Conservation (phyloP, 2,113 vertebrate genomes). For the Coryphaenoides rupestris region DNA sequence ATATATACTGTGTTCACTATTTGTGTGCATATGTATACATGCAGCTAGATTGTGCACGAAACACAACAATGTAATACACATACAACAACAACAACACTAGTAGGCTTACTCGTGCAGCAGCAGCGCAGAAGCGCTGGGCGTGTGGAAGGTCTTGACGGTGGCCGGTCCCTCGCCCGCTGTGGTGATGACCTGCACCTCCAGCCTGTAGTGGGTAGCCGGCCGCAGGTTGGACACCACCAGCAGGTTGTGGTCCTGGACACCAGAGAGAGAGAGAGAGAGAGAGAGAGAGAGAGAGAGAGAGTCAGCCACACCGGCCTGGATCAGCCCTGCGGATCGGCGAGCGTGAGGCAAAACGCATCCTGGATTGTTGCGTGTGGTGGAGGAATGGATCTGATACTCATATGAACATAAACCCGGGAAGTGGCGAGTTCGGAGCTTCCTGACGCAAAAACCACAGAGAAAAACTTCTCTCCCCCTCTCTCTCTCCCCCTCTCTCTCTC, state of each 20-base stretch:
- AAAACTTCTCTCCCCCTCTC: conserved; percentile 51
- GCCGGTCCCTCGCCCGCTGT: conserved; percentile 86
- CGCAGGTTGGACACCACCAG: conserved; percentile 85
- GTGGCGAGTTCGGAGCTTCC: conserved; percentile 22
- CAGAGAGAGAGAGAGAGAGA: conserved; percentile 10
- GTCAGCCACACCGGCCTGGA: conserved; percentile 47
- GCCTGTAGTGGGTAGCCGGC: conserved; percentile 82
- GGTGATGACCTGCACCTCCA: conserved; percentile 89
- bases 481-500: conserved; percentile 43
- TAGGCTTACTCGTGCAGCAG: conserved; percentile 81
- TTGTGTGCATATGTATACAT: no score
- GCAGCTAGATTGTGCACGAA: no score
- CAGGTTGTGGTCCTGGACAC: conserved; percentile 78
- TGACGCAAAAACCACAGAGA: conserved; percentile 47
- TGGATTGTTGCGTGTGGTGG: no score
- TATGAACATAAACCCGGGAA: no score
- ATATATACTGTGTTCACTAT: no score
- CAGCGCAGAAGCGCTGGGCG: conserved; percentile 73
- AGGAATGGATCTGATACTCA: no score
- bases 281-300: conserved; percentile 22
- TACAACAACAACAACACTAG: no score
- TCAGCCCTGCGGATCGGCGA: no score
- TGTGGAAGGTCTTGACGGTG: conserved; percentile 84
- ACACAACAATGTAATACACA: no score
- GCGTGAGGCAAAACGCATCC: no score